These are phyloP conservation scores for Emmelina monodactyla DNA, from an alignment of 2,888 invertebrate genomes.

Conservation along the genomic window DNA sequence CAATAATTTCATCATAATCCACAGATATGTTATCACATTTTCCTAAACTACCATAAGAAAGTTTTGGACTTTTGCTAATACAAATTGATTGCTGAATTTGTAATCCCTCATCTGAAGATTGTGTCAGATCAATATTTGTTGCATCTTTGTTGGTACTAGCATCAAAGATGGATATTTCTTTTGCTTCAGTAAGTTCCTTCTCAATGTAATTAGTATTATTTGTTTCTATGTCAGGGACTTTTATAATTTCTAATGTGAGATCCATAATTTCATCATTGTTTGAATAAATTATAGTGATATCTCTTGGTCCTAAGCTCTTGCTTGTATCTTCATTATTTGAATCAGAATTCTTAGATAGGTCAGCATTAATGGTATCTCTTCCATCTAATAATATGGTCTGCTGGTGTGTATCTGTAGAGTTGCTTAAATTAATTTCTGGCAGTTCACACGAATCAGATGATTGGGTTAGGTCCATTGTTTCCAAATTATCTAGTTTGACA, in stretches of 20 bases:
- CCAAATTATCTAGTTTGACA: slow-evolving; percentile 9
- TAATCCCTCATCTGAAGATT: slow-evolving; percentile 21
- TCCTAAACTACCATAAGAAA: slow-evolving; percentile 19
- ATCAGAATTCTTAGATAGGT: not conserved
- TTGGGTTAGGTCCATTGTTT: slow-evolving; percentile 33
- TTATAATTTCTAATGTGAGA: not conserved
- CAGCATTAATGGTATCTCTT: not conserved
- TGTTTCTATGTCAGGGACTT: not conserved
- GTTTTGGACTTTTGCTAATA: not conserved
- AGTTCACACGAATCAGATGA: slow-evolving; percentile 32
- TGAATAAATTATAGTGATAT: not conserved
- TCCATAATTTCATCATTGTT: not conserved
- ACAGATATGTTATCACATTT: slow-evolving; percentile 36
- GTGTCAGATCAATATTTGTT: slow-evolving; percentile 34
- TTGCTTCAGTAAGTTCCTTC: not conserved
- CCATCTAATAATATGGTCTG: not conserved
- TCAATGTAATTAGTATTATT: not conserved
- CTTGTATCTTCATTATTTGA: slow-evolving; percentile 1
- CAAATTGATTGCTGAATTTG: not conserved
- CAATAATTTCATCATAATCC: slow-evolving; percentile 43
- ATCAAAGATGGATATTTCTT: not conserved
- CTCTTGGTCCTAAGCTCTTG: not conserved
- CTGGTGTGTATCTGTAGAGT: too few species aligned
- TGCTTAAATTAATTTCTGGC: slow-evolving; percentile 27
- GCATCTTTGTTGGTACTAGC: not conserved